phyloP scores from a whole-genome alignment of 2,888 invertebrate genomes.

The Notodonta ziczac region DNA sequence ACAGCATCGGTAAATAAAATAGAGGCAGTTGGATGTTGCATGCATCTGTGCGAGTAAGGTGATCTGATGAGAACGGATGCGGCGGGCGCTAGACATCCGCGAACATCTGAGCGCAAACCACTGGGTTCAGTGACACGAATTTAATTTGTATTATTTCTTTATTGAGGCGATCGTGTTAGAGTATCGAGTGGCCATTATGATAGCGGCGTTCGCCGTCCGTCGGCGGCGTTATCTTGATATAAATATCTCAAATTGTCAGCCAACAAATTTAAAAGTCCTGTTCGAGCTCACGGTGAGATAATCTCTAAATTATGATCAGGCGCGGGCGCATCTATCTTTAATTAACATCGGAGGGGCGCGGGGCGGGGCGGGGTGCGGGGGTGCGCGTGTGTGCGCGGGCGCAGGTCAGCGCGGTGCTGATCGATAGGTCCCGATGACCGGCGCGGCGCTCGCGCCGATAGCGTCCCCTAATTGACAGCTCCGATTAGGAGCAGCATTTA shows the following conservation, averaged over 20 bases:
- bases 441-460: constrained; percentile 22
- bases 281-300: constrained; percentile 46
- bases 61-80: neutral
- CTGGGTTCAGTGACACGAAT: constrained; percentile 25
- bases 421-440: constrained; percentile 48
- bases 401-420: constrained; percentile 35
- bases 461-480: constrained; percentile 52
- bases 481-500: constrained; percentile 45
- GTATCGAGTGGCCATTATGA: constrained; percentile 15
- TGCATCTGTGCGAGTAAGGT: neutral
- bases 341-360: constrained; percentile 58
- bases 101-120: neutral
- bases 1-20: neutral
- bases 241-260: constrained; percentile 58
- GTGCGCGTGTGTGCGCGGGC: constrained; percentile 7
- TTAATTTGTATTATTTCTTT: constrained; percentile 15
- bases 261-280: constrained; percentile 66
- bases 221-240: constrained; percentile 50
- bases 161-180: constrained; percentile 10
- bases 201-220: constrained; percentile 20
- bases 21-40: neutral
- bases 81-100: neutral
- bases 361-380: constrained; percentile 9
- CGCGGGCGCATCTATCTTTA: constrained; percentile 62
- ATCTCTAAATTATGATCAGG: constrained; percentile 52